phyloP scores from a whole-genome alignment of 2,888 invertebrate genomes.

The Clunio marinus region DNA sequence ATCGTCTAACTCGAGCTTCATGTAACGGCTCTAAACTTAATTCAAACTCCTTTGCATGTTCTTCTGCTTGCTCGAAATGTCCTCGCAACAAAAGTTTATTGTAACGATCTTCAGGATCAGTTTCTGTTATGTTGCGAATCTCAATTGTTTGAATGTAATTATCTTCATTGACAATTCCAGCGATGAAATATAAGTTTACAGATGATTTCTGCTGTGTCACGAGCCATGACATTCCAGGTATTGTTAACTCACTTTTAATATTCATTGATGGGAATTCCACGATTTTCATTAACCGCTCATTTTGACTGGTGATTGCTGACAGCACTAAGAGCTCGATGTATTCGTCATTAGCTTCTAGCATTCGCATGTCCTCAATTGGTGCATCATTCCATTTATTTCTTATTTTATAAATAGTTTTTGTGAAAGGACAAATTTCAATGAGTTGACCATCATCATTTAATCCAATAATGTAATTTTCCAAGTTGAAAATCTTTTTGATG shows the following conservation, averaged over 20 bases:
- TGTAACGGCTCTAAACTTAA: constrained; percentile 49
- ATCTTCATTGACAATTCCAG: constrained; percentile 42
- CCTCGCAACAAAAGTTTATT: constrained; percentile 50
- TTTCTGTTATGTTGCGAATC: constrained; percentile 49
- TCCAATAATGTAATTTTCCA: constrained; percentile 46
- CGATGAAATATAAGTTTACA: constrained; percentile 49
- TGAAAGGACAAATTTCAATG: constrained; percentile 48
- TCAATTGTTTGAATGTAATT: constrained; percentile 46
- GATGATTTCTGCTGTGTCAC: constrained; percentile 49
- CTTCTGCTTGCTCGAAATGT: constrained; percentile 50
- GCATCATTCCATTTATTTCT: background rate
- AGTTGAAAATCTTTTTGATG: constrained; percentile 46
- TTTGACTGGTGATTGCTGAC: constrained; percentile 43
- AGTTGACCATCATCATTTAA: constrained; percentile 47
- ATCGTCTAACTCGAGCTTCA: constrained; percentile 48
- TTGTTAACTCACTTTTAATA: constrained; percentile 47
- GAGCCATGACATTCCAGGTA: constrained; percentile 47
- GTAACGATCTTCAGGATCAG: constrained; percentile 49
- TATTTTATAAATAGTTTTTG: constrained; percentile 42
- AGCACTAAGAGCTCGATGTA: constrained; percentile 47
- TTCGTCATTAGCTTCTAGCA: constrained; percentile 48
- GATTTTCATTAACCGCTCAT: constrained; percentile 45
- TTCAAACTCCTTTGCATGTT: constrained; percentile 49
- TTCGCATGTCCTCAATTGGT: constrained; percentile 47
- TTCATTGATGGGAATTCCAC: constrained; percentile 50